Evolutionary conservation across 92 coral and sea anemone species (phyloP).

Genomic region (Plumapathes pennacea): DNA sequence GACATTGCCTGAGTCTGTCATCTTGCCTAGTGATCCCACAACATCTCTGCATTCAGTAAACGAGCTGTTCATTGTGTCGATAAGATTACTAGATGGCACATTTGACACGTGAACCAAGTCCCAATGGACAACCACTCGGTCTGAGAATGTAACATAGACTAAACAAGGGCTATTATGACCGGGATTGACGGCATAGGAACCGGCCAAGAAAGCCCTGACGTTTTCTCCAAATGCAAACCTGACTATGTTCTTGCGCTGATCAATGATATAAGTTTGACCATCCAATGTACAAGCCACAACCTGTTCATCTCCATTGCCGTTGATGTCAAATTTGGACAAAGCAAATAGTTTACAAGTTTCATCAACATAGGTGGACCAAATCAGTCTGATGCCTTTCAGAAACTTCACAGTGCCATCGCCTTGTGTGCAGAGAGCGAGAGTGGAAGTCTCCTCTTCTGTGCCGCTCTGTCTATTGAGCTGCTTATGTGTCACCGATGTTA

Average conservation of each 20-base stretch:
- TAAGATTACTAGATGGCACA: slow-evolving; percentile 54
- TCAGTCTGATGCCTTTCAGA: slow-evolving; percentile 60
- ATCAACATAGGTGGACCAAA: slow-evolving; percentile 74
- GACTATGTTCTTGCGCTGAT: slow-evolving; percentile 74
- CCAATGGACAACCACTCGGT: slow-evolving; percentile 77
- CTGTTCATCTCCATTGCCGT: slow-evolving; percentile 81
- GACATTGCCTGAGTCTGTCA: no score
- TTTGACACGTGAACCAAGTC: slow-evolving; percentile 57
- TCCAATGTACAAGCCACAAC: slow-evolving; percentile 79
- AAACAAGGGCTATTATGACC: slow-evolving; percentile 75
- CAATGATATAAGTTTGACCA: slow-evolving; percentile 82
- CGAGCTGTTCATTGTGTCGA: slow-evolving; percentile 23
- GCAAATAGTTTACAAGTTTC: slow-evolving; percentile 65
- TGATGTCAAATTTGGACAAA: slow-evolving; percentile 82
- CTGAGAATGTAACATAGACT: slow-evolving; percentile 86
- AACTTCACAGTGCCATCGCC: slow-evolving; percentile 74
- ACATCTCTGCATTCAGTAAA: no score
- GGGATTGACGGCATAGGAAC: slow-evolving; percentile 53
- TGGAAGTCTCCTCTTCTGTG: no score
- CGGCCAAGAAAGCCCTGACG: slow-evolving; percentile 87
- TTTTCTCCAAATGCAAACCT: slow-evolving; percentile 78
- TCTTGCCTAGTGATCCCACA: no score
- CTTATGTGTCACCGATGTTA: no score
- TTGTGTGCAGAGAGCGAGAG: slow-evolving; percentile 72
- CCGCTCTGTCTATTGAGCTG: not conserved